phyloP scores from a whole-genome alignment of 2,113 vertebrate genomes.

The Sphyrna mokarran region DNA sequence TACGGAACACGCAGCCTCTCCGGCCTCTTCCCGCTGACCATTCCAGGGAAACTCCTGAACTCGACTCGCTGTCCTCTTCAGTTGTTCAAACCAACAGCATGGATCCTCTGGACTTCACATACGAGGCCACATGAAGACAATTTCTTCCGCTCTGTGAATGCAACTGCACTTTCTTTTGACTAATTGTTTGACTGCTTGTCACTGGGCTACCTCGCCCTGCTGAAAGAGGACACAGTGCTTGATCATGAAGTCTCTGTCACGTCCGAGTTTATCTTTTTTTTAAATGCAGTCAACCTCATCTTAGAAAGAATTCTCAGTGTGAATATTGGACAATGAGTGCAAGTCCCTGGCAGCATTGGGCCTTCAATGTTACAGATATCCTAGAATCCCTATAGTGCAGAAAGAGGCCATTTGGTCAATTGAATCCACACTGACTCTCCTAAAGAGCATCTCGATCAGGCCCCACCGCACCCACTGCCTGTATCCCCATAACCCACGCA shows the following conservation, averaged over 20 bases:
- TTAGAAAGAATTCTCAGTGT: neutral
- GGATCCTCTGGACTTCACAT: constrained; percentile 53
- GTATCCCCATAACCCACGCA: too few species aligned
- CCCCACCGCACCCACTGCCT: too few species aligned
- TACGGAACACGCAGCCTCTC: constrained; percentile 58
- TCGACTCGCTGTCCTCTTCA: constrained; percentile 34
- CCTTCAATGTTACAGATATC: neutral
- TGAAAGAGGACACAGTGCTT: neutral
- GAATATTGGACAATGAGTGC: neutral
- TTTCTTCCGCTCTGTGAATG: too few species aligned
- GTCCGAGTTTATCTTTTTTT: neutral
- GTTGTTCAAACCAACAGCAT: constrained; percentile 59
- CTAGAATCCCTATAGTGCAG: too few species aligned
- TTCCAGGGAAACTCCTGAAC: constrained; percentile 41
- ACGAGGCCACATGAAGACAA: neutral
- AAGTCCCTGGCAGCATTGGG: neutral
- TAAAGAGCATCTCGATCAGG: too few species aligned
- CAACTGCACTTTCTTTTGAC: neutral
- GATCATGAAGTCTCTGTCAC: neutral
- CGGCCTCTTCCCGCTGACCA: constrained; percentile 39
- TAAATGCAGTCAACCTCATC: neutral
- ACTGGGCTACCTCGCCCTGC: neutral
- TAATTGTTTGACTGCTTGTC: neutral
- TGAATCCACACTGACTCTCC: too few species aligned
- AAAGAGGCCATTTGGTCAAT: too few species aligned